Percentiles rank a stretch among this genome's conserved stretches.
Evolutionary conservation across 2,797 vertebrate genomes (phyloP).

Genomic region (Sebastes kiyomatsui): DNA sequence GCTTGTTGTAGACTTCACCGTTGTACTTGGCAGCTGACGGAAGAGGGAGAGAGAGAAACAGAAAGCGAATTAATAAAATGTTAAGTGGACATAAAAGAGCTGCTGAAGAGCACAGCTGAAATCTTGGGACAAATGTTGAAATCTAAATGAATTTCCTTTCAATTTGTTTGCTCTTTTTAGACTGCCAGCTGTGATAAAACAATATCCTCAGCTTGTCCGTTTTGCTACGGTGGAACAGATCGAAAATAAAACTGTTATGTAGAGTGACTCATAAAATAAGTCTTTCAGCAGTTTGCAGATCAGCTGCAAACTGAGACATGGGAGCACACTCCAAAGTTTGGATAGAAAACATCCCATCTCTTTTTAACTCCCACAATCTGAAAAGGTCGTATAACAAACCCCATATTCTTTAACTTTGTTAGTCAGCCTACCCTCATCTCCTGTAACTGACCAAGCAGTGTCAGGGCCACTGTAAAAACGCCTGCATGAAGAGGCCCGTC

Average conservation of each 20-base stretch:
- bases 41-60: constrained; percentile 36
- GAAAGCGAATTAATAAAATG: constrained; percentile 1
- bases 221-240: constrained; percentile 2
- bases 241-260: constrained; percentile 3
- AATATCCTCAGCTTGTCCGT: not conserved
- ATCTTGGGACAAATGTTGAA: not conserved
- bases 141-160: not conserved
- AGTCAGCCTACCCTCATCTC: constrained; percentile 36
- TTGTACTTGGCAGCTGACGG: constrained; percentile 92
- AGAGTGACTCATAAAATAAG: constrained; percentile 41
- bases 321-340: constrained; percentile 17
- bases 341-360: constrained; percentile 30
- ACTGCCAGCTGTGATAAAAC: not conserved
- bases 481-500: constrained; percentile 27
- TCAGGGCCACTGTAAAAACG: constrained; percentile 16
- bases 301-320: constrained; percentile 11
- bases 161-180: not conserved
- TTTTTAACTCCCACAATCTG: constrained; percentile 41
- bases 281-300: constrained; percentile 21
- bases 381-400: constrained; percentile 26
- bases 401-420: constrained; percentile 34
- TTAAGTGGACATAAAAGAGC: constrained; percentile 6
- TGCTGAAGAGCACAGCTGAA: not conserved
- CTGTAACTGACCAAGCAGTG: constrained; percentile 33
- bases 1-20: constrained; percentile 93